A percentile compares a stretch with the other conserved stretches of the same genome.
phyloP scores from a whole-genome alignment of 1,140 invertebrate genomes.

The Oscheius sp. region DNA sequence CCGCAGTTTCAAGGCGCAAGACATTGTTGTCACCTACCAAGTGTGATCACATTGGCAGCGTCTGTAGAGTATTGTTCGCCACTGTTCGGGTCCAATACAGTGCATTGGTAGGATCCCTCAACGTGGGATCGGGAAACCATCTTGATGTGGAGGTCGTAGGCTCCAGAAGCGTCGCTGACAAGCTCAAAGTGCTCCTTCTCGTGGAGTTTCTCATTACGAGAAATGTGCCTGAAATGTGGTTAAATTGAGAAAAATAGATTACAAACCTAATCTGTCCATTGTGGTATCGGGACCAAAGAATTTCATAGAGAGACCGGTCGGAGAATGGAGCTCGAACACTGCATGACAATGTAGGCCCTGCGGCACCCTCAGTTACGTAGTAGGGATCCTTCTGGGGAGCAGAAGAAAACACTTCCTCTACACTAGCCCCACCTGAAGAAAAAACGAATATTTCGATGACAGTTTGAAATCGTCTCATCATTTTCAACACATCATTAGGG shows the following conservation, averaged over 20 bases:
- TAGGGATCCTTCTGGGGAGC: slow-evolving; percentile 19
- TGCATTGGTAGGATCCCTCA: slow-evolving; percentile 23
- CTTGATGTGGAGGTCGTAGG: slow-evolving; percentile 6
- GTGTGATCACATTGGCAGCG: not conserved
- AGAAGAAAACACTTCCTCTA: not conserved
- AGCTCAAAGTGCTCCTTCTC: slow-evolving; percentile 21
- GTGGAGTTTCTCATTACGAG: slow-evolving; percentile 1
- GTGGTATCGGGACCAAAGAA: slow-evolving; percentile 18
- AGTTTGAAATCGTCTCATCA: no score
- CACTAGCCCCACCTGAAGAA: not conserved
- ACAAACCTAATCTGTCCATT: slow-evolving; percentile 26
- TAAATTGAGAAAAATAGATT: not conserved
- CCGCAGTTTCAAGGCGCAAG: not conserved
- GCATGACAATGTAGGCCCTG: slow-evolving; percentile 16
- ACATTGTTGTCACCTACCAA: slow-evolving; percentile 1
- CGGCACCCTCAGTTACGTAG: slow-evolving; percentile 15
- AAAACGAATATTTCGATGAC: no score
- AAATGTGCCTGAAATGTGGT: slow-evolving; percentile 6
- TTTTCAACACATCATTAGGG: no score
- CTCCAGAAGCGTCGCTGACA: not conserved
- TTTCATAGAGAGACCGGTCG: slow-evolving; percentile 21
- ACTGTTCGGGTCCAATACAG: slow-evolving; percentile 3
- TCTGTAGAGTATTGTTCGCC: slow-evolving; percentile 16
- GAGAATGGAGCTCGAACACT: slow-evolving; percentile 1
- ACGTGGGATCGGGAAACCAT: not conserved